These are phyloP conservation scores for Harpalus rufipes DNA, from an alignment of 2,888 invertebrate genomes.

Conservation along the genomic window DNA sequence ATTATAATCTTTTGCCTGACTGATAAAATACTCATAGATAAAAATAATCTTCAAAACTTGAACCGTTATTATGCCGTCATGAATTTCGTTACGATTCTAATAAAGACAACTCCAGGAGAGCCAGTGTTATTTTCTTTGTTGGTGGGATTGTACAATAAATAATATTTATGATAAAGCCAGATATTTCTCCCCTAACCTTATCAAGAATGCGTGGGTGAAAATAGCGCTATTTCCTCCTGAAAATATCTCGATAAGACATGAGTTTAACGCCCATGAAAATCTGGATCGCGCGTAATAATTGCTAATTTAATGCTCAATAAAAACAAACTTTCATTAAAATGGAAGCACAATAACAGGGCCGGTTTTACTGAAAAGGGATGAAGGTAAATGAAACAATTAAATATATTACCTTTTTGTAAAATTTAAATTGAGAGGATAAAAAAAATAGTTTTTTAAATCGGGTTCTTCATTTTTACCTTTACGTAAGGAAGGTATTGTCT, in stretches of 20 bases:
- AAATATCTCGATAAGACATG: conserved; percentile 3
- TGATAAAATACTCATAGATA: too few species aligned
- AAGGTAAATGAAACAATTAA: too few species aligned
- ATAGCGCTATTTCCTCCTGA: conserved; percentile 15
- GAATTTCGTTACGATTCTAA: too few species aligned
- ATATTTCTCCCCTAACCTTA: conserved; percentile 6
- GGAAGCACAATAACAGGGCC: not conserved
- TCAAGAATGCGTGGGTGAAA: not conserved
- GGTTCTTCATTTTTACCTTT: too few species aligned
- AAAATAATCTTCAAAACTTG: too few species aligned
- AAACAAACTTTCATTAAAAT: conserved; percentile 61
- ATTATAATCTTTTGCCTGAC: too few species aligned
- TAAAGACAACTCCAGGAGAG: not conserved
- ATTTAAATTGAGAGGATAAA: too few species aligned
- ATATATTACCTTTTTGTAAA: too few species aligned
- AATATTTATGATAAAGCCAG: conserved; percentile 12
- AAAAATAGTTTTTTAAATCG: too few species aligned
- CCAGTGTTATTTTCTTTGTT: not conserved
- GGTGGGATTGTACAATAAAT: not conserved
- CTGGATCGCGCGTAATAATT: conserved; percentile 60
- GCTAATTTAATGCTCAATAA: conserved; percentile 63
- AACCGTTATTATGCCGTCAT: too few species aligned
- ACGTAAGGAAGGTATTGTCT: too few species aligned
- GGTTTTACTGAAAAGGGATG: too few species aligned
- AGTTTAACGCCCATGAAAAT: conserved; percentile 32